Base-by-base conservation (phyloP, 2,113 vertebrate genomes). In the Dromas ardeola region DNA sequence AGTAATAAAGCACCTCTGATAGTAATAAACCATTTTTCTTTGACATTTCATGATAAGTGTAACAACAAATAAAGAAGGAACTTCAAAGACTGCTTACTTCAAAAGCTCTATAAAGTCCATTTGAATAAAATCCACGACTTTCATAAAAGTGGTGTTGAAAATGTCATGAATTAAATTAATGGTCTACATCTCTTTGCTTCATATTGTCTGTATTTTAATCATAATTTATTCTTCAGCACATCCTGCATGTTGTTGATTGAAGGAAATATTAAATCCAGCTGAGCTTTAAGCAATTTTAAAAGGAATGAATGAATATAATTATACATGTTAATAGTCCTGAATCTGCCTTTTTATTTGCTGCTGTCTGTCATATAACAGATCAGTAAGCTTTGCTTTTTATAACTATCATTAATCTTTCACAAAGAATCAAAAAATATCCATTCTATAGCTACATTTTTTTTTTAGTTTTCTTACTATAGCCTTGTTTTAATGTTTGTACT, bases 161-260 rank as follows among this genome's bases (percentile, higher is more conserved):
- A 97, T 97, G 95, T 97, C 94, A 97, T 97, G 92, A 97, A 97
- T 95, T 97, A 96, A 96, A 97, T 97, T 96, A 97, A 97, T 96
- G 91, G 86, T 91, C 82, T 92, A 90, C 85, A 88, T 95, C 74
- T 95, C 82, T 92, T 95, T 96, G 76, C 80, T 96, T 97, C 87
- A 81, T 95, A 95, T 94, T 97, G 96, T 94, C 97, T 96, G 43
- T 94, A 95, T 96, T 97, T 96, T 96, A 96, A 95, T 97, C 86
- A 90, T 96, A 96, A 96, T 95, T 96, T 97, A 97, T 97, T 97
- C 94, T 91, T 85, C 93, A 81, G 81, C 94, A 97, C 94, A 97
- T 96, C 92, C 89, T 96, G 94, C 76, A 63, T 94, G 83, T 95
- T 95, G 93, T 96, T 97, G 93, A 97, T 96, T 96, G 95, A 97